phyloP scores from a whole-genome alignment of 2,113 vertebrate species.

The Cyanistes caeruleus region DNA sequence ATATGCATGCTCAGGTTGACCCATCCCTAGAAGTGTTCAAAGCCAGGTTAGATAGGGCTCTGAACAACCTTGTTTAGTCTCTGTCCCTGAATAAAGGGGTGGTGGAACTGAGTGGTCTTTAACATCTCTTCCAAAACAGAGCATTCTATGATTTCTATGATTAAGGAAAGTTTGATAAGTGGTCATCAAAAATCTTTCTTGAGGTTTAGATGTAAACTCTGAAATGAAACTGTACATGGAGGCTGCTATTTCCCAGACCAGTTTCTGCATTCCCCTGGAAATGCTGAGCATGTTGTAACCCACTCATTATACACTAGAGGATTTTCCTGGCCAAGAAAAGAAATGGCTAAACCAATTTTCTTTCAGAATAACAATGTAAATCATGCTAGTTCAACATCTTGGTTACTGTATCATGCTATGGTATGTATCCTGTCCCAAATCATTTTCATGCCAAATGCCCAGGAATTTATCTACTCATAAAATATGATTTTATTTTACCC shows the following conservation, averaged over 20 bases:
- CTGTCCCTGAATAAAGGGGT: not conserved
- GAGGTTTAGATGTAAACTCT: not conserved
- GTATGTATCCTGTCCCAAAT: not conserved
- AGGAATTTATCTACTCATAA: not conserved
- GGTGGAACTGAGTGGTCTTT: not conserved
- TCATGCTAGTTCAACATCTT: not conserved
- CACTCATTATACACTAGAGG: not conserved
- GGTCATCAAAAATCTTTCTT: not conserved
- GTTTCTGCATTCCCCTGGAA: not conserved
- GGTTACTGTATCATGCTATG: not conserved
- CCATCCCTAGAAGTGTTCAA: not conserved
- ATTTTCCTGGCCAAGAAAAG: not conserved
- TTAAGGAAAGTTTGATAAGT: not conserved
- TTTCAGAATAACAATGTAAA: not conserved
- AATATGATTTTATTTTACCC: not conserved
- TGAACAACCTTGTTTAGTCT: not conserved
- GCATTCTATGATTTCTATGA: rapidly evolving
- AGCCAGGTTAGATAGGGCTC: not conserved
- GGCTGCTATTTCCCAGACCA: not conserved
- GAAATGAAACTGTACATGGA: not conserved
- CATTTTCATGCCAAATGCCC: not conserved
- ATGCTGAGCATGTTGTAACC: not conserved
- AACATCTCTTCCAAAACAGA: not conserved
- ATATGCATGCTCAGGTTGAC: not conserved
- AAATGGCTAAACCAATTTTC: not conserved